Conservation (phyloP, 1,140 invertebrate genomes). For the Harlomillsia oculata region DNA sequence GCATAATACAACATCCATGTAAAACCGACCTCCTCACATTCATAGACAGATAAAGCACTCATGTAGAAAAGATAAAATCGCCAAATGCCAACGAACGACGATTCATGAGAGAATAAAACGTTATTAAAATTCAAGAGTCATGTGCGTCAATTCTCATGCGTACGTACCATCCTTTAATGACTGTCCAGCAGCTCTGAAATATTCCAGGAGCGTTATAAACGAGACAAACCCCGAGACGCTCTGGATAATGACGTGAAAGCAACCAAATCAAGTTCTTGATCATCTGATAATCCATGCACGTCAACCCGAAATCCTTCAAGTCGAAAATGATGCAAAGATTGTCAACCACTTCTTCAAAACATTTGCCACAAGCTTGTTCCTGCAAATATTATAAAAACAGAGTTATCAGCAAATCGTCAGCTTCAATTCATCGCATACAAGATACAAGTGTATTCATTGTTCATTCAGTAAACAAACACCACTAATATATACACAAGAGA, state of each 20-base stretch:
- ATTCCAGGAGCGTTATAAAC: constrained; percentile 59
- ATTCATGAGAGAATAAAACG: background rate
- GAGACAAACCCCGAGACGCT: constrained; percentile 61
- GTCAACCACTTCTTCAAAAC: constrained; percentile 67
- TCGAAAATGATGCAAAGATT: constrained; percentile 68
- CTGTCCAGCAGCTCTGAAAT: constrained; percentile 61
- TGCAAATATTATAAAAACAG: constrained; percentile 38
- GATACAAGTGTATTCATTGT: no score
- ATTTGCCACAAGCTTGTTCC: constrained; percentile 63
- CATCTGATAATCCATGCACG: constrained; percentile 65
- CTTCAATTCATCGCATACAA: no score
- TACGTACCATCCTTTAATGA: constrained; percentile 58
- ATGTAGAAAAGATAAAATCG: no score
- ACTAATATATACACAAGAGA: background rate
- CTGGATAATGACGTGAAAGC: constrained; percentile 58
- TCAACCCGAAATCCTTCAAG: constrained; percentile 57
- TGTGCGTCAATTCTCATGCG: background rate
- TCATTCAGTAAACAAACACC: no score
- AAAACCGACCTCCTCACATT: no score
- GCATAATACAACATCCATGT: no score
- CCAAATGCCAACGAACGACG: no score
- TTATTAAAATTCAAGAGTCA: background rate
- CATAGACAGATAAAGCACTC: no score
- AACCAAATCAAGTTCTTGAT: constrained; percentile 67
- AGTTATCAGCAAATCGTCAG: background rate